Evolutionary conservation across 2,113 vertebrate genomes (phyloP).

Genomic region (Condylura cristata): DNA sequence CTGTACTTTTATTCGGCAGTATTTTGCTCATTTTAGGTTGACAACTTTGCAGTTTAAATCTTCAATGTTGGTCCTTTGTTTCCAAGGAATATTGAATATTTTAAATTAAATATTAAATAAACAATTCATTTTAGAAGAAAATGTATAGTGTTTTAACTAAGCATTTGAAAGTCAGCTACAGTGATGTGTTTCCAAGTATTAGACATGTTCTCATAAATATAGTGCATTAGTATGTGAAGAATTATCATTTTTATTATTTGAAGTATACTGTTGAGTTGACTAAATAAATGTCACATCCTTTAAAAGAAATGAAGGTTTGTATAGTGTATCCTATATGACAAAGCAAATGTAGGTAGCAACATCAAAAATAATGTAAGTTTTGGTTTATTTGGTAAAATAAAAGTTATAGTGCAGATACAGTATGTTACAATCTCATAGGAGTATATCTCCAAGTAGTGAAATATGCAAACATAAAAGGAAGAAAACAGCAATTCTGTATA

Average conservation of each 20-base stretch:
- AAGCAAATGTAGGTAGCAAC: not conserved
- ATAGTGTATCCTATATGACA: not conserved
- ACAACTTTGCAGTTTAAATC: conserved; percentile 34
- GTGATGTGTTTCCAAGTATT: not conserved
- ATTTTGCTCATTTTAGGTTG: conserved; percentile 35
- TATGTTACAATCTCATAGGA: conserved; percentile 19
- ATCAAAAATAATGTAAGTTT: conserved; percentile 21
- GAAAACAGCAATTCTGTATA: not conserved
- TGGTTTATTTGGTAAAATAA: not conserved
- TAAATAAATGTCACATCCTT: conserved; percentile 3
- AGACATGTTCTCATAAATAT: not conserved
- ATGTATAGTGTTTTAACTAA: not conserved
- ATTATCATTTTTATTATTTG: conserved; percentile 34
- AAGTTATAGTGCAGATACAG: not conserved
- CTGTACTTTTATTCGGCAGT: not conserved
- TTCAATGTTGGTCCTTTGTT: conserved; percentile 17
- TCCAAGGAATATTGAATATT: not conserved
- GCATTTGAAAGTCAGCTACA: conserved; percentile 16
- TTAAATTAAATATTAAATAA: not conserved
- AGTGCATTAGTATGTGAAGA: not conserved
- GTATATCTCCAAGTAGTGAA: not conserved
- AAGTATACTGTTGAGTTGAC: not conserved
- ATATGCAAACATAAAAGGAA: conserved; percentile 46
- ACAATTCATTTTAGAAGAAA: not conserved
- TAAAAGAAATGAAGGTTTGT: conserved; percentile 26